phyloP scores from a whole-genome alignment of 37 sponge, comb jelly and placozoan species.

The Chondrosia reniformis region DNA sequence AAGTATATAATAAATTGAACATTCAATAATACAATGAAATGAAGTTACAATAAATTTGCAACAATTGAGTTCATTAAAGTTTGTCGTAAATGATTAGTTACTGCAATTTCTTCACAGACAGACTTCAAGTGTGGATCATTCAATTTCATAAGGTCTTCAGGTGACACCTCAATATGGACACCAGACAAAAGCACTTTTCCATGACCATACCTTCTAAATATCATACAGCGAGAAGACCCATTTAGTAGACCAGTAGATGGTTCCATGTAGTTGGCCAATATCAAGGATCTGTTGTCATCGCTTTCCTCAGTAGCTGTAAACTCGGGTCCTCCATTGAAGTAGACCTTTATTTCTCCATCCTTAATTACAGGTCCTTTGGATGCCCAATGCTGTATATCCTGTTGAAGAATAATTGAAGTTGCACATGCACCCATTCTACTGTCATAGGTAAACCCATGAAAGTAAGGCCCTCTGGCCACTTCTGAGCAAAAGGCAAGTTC shows the following conservation, averaged over 20 bases:
- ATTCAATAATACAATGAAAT: too few relatives aligned
- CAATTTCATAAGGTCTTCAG: background rate
- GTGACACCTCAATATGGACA: slow-evolving; percentile 63
- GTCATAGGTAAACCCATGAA: slow-evolving; percentile 68
- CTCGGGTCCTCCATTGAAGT: slow-evolving; percentile 76
- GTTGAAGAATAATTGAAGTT: background rate
- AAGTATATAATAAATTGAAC: background rate
- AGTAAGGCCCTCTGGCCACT: slow-evolving; percentile 55
- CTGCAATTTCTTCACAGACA: background rate
- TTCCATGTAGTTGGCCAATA: slow-evolving; percentile 16
- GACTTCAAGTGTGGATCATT: background rate
- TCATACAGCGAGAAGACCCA: slow-evolving; percentile 23
- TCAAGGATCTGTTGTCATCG: background rate
- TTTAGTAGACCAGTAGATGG: background rate
- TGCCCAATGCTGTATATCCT: background rate
- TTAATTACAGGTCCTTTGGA: background rate
- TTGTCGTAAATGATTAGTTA: background rate
- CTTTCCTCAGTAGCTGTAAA: slow-evolving; percentile 4
- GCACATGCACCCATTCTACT: slow-evolving; percentile 56
- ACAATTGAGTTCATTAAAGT: background rate
- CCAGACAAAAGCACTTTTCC: slow-evolving; percentile 72
- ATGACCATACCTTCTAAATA: slow-evolving; percentile 26
- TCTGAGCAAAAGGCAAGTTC: slow-evolving; percentile 77
- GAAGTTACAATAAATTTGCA: background rate
- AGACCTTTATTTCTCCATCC: slow-evolving; percentile 33